Evolutionary conservation across 92 coral and sea anemone genomes (phyloP).

Genomic region (Desmophyllum pertusum): DNA sequence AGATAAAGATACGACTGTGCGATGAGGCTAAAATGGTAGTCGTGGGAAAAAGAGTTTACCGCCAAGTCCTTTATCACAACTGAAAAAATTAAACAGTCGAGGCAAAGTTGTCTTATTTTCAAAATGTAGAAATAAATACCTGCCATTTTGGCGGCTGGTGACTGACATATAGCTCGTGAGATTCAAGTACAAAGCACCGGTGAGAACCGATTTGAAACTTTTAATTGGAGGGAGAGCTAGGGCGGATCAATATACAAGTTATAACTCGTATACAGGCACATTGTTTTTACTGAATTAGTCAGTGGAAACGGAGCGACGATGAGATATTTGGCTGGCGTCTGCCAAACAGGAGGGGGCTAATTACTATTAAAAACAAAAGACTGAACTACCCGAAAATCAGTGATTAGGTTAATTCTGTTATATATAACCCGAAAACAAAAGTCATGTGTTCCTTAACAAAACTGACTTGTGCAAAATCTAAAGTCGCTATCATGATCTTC

Average conservation of each 20-base stretch:
- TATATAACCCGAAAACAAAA: not conserved
- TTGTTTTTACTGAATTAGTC: not conserved
- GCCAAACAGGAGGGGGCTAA: not conserved
- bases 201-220: not conserved
- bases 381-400: not conserved
- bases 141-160: slow-evolving; percentile 10
- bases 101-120: not conserved
- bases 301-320: not conserved
- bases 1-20: not conserved
- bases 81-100: not conserved
- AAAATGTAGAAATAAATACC: not conserved
- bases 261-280: not conserved
- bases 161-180: not conserved
- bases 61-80: not conserved
- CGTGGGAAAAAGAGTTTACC: not conserved
- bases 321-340: not conserved
- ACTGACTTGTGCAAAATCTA: not conserved
- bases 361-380: not conserved
- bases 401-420: not conserved
- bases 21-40: not conserved
- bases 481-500: not conserved
- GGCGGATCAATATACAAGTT: not conserved
- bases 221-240: not conserved
- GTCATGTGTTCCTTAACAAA: not conserved
- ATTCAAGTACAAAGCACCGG: not conserved